Base-by-base conservation (phyloP, 2,888 invertebrate species). In the Steromphala cineraria region DNA sequence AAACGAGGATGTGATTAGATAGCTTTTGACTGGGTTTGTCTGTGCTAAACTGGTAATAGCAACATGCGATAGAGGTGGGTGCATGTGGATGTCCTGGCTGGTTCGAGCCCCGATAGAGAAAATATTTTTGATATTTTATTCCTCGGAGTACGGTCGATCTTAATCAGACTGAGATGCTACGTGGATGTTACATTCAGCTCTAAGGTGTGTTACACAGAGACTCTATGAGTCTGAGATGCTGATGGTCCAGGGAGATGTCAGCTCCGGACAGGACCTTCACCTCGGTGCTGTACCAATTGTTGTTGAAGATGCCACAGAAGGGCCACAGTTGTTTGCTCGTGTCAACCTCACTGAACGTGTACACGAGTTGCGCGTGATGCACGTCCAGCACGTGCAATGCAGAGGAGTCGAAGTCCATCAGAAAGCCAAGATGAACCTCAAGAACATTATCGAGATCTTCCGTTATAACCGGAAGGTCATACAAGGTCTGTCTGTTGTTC, bases 201-300 rank as follows among this genome's bases (percentile, higher is more conserved):
- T 36, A 62, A 10, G 28, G 3, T 13, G 1, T 62, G 15, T 62
- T 28, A 24, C 62, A 62, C 15, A 62, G 62, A 21, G 24, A 24
- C 62, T 62, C 28, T 1, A 62, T 24, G 13, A 62, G 62, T 17
- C n/a, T 62, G 28, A 62, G 62, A 4, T 62, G 62, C 15, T 28
- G 17, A 2, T 62, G 62, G 3, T 62, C 28, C 28, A 62, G 62
- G 0, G 28, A 24, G 0, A 62, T 17, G 28, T 62, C 62, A 13
- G 62, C 62, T 28, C 62, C 62, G 2, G 62, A 21, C 62, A 62
- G 13, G 15, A 62, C 28, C 17, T 62, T 62, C 28, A 62, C 15
- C 62, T 62, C 62, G n/a, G 62, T 62, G 62, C 62, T 62, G 62
- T 62, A 62, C 62, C 62, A 62, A 28, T 62, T 62, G 62, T 62